Conservation (phyloP, 2,888 invertebrate genomes). For the Nudaria mundana region DNA sequence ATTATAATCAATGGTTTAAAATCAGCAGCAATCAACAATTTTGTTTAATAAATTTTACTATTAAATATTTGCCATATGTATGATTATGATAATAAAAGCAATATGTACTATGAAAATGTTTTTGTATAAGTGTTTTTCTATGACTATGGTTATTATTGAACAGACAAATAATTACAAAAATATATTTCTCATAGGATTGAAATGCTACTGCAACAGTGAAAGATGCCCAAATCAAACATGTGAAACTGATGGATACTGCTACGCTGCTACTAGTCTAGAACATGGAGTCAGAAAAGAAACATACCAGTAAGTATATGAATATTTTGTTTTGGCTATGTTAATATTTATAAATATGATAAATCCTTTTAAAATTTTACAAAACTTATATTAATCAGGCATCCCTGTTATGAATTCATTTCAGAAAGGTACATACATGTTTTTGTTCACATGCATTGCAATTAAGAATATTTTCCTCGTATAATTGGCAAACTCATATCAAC, state of each 20-base stretch:
- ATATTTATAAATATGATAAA: neutral
- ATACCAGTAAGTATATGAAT: conserved; percentile 86
- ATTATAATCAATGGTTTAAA: no score
- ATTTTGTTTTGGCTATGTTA: no score
- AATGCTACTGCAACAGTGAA: conserved; percentile 93
- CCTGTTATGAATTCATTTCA: neutral
- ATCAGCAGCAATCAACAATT: no score
- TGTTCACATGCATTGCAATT: conserved; percentile 13
- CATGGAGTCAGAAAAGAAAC: conserved; percentile 84
- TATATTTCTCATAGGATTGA: conserved; percentile 79
- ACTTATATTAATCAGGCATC: no score
- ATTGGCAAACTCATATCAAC: conserved; percentile 69
- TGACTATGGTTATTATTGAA: no score
- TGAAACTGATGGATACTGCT: conserved; percentile 94
- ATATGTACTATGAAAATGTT: no score
- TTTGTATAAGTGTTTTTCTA: no score
- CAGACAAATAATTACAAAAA: no score
- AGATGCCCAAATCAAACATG: conserved; percentile 90
- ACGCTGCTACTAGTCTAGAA: conserved; percentile 87
- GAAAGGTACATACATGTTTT: conserved; percentile 45
- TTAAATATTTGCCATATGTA: no score
- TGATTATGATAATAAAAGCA: no score
- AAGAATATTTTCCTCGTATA: conserved; percentile 20
- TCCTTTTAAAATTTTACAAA: conserved; percentile 1
- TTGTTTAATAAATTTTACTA: no score